Evolutionary conservation across 2,113 vertebrate species (phyloP), one percentile per base, ranked within the genome.

Genomic region (Anthoscopus minutus): DNA sequence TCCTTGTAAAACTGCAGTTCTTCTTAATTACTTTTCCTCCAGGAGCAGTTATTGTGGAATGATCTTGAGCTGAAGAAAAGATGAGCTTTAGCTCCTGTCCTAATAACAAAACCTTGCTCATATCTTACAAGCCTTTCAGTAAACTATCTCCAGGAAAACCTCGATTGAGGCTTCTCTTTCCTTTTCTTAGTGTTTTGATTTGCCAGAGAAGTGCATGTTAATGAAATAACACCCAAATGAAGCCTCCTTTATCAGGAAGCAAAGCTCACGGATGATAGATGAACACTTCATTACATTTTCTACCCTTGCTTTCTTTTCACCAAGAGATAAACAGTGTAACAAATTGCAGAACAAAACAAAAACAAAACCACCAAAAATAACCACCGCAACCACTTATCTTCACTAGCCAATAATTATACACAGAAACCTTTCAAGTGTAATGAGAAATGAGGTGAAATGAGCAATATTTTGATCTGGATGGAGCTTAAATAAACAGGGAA

Each of bases 341-440:
- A 82, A 92, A 88, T 44, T 47, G 62, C 51, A 73, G 74, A 81
- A 88, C 45, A 65, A 87, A 28, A 86, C 57, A 85, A 18, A 80
- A 23, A 38, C 45, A 70, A 51, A 81, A 5, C 10, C 14, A 42
- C 14, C 42, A 42, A 42, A 42, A 42, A n/a, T n/a, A 42, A 15
- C 42, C n/a, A n/a, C 42, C 42, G 16, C 42, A 42, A 42, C 22
- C 25, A 47, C 37, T 92, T 93, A 94, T 88, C 83, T 93, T 86
- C 77, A 86, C 60, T 64, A 91, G 64, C 60, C 60, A 85, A 91
- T 70, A 96, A 96, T 91, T 73, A 78, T 33, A 56, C 48, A 88
- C 17, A 60, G 27, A 88, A 90, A 23, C 23, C 60, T 89, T 93
- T 81, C 82, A 84, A 78, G 31, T 74, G 28, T 58, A 92, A 88